phyloP scores from a whole-genome alignment of 2,888 invertebrate species.

The Euproctis similis region DNA sequence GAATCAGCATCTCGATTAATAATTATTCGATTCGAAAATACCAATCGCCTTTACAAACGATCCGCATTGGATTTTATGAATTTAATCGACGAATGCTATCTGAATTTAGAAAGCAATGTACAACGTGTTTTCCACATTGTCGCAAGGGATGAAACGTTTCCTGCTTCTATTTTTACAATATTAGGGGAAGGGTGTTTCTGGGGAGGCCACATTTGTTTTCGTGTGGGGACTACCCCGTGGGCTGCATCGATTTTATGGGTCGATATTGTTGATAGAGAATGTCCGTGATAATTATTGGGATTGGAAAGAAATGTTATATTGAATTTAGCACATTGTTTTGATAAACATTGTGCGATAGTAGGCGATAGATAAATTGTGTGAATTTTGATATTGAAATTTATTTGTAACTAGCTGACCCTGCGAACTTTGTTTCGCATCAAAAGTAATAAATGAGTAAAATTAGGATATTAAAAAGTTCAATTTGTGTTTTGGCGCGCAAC shows the following conservation, averaged over 20 bases:
- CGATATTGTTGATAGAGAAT: constrained; percentile 10
- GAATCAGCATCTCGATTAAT: no score
- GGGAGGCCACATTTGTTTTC: constrained; percentile 18
- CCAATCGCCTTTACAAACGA: no score
- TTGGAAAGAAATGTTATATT: neutral
- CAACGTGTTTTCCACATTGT: neutral
- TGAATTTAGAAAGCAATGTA: constrained; percentile 5
- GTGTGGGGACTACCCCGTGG: constrained; percentile 13
- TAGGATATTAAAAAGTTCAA: no score
- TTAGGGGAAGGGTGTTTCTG: constrained; percentile 24
- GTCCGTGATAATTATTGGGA: constrained; percentile 6
- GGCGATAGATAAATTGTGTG: neutral
- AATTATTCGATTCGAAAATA: no score
- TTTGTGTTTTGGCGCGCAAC: no score
- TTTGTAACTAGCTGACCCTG: no score
- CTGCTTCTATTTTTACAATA: constrained; percentile 24
- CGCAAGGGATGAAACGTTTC: constrained; percentile 8
- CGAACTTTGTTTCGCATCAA: no score
- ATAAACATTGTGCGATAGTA: neutral
- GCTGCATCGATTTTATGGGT: constrained; percentile 9
- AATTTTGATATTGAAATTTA: no score
- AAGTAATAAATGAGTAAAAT: no score
- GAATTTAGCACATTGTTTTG: neutral
- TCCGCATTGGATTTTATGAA: no score
- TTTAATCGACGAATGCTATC: no score